phyloP scores from a whole-genome alignment of 2,113 vertebrate genomes.

The Zonotrichia leucophrys region DNA sequence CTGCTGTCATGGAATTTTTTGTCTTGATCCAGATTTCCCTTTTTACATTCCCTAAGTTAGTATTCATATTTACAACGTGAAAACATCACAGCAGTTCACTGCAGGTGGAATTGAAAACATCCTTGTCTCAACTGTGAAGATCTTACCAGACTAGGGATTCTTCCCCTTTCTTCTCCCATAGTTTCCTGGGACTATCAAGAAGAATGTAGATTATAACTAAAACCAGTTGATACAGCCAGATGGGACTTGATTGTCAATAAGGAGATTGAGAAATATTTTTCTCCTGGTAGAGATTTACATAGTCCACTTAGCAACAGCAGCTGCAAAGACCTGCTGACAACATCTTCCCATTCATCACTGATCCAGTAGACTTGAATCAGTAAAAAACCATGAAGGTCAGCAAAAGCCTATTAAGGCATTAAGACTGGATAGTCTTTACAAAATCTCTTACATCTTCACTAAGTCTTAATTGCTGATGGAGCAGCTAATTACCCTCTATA shows the following conservation, averaged over 20 bases:
- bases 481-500: neutral
- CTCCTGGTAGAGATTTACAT: neutral
- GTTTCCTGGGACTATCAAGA: neutral
- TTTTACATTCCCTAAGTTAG: neutral
- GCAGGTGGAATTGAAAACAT: neutral
- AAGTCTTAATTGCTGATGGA: conserved; percentile 5
- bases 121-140: neutral
- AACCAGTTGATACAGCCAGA: neutral
- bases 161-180: neutral
- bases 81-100: neutral
- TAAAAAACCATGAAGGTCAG: neutral
- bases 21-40: neutral
- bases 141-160: neutral
- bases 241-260: neutral
- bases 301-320: neutral
- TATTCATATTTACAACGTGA: neutral
- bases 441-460: neutral
- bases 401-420: conserved; percentile 37
- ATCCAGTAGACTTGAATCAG: neutral
- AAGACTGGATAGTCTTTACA: neutral
- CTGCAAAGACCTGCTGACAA: conserved; percentile 1
- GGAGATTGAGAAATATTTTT: neutral
- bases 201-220: neutral
- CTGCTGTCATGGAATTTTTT: neutral
- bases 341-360: neutral